These are phyloP conservation scores for Pantherophis vulpinus DNA, from an alignment of 2,797 vertebrate species.

Conservation along the genomic window DNA sequence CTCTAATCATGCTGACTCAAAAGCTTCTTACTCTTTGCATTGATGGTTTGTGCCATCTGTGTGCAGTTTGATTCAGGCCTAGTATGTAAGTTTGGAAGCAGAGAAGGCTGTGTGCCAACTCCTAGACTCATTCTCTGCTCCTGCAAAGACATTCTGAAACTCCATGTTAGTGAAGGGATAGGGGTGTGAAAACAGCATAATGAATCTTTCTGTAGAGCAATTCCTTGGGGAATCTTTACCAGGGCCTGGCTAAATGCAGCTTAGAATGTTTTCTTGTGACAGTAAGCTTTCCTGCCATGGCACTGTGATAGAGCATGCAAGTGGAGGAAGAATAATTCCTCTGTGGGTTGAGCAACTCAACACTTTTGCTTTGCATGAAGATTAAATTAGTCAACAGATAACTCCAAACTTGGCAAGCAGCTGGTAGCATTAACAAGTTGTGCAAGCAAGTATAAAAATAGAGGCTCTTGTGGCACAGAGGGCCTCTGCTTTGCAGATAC, in stretches of 20 bases:
- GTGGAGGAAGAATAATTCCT: constrained; percentile 64
- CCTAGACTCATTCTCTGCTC: constrained; percentile 57
- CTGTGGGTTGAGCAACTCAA: constrained; percentile 41
- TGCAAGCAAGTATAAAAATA: constrained; percentile 73
- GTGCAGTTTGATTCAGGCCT: constrained; percentile 62
- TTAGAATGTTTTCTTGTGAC: constrained; percentile 47
- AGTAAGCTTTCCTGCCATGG: constrained; percentile 50
- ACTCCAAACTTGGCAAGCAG: constrained; percentile 65
- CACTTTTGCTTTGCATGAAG: constrained; percentile 63
- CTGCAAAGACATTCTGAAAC: constrained; percentile 58
- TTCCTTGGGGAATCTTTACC: constrained; percentile 58
- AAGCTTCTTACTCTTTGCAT: constrained; percentile 59
- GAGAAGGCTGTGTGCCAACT: constrained; percentile 46
- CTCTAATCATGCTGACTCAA: constrained; percentile 60
- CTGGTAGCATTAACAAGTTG: constrained; percentile 66
- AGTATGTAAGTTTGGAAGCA: constrained; percentile 56
- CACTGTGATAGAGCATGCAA: constrained; percentile 50
- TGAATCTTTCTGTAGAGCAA: constrained; percentile 63
- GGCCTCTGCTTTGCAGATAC: not conserved
- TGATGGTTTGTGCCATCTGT: constrained; percentile 63
- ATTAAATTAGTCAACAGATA: constrained; percentile 68
- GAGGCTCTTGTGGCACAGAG: constrained; percentile 49
- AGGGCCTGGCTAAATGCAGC: constrained; percentile 51
- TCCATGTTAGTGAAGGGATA: constrained; percentile 56
- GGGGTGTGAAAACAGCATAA: constrained; percentile 58